Evolutionary conservation across 2,797 vertebrate species (phyloP), one percentile per base, ranked within the genome.

Genomic region (Karalla daura): DNA sequence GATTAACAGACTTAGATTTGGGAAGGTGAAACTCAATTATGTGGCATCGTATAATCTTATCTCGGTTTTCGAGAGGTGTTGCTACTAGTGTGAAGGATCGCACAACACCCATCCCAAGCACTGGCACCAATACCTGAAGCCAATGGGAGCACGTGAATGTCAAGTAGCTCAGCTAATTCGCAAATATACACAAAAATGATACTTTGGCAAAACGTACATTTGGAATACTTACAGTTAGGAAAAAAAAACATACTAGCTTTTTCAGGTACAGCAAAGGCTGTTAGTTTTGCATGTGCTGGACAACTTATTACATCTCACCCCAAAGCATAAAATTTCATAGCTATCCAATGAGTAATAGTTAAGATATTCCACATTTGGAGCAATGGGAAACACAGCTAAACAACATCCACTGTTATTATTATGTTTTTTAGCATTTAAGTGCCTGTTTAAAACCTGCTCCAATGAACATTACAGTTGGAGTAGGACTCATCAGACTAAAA

Each of bases 1-100:
- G 17, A 55, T 85, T 85, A 79, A 63, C 21, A 28, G 15, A 24
- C 21, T 17, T 23, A 32, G 50, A 63, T 74, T 59, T 82, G 54
- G 46, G 23, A 76, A 71, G 59, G 59, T 33, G 64, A 71, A 85
- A 87, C 70, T 44, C 45, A 74, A 75, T 85, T 78, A 58, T 43
- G 20, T 27, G n/a, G 39, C 55, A 11, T 28, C 27, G 58, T 55
- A 47, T 39, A 52, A 50, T 39, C 47, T 46, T 27, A 58, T 69
- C 45, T 53, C 21, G 20, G 28, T 50, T 54, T 60, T 45, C 58
- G 17, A 50, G 52, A 65, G 52, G 14, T 63, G 56, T 30, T 69
- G 21, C 24, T 33, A 6, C 20, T 60, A 28, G 71, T 59, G 14
- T n/a, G 5, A 52, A 28, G 13, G n/a, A 33, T 39, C 41, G 32